Conservation (phyloP, 2,797 vertebrate species). For the Adrianichthys oophorus region DNA sequence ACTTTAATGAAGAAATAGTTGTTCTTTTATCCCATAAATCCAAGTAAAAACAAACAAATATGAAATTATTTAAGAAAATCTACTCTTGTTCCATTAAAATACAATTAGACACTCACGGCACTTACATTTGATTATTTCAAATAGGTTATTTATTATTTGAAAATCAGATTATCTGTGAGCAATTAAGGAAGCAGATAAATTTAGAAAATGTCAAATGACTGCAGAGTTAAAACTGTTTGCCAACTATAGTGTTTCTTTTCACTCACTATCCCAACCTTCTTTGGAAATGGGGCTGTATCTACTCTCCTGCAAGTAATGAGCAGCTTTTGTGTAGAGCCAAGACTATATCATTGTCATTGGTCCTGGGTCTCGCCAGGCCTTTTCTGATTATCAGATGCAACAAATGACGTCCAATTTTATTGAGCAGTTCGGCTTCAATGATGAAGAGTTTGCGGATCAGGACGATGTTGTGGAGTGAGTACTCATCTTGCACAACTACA, state of each 20-base stretch:
- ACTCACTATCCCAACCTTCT: neutral
- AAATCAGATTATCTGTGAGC: no score
- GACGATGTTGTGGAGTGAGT: slow-evolving; percentile 99
- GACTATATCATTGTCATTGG: slow-evolving; percentile 99
- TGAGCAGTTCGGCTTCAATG: slow-evolving; percentile 99
- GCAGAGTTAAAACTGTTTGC: neutral
- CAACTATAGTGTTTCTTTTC: neutral
- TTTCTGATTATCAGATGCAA: slow-evolving; percentile 99
- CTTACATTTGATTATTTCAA: no score
- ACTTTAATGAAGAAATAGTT: no score
- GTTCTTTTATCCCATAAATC: no score
- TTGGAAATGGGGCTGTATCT: neutral
- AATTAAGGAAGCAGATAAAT: no score
- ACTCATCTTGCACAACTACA: slow-evolving; percentile 69
- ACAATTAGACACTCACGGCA: no score
- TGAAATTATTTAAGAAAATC: no score
- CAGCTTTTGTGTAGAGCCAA: slow-evolving; percentile 77
- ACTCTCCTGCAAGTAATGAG: slow-evolving; percentile 33
- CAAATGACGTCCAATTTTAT: slow-evolving; percentile 99
- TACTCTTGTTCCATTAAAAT: no score
- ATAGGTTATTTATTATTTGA: no score
- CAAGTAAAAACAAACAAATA: no score
- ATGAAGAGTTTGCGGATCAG: slow-evolving; percentile 99
- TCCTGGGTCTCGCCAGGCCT: slow-evolving; percentile 99
- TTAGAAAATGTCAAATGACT: no score